Conservation (phyloP, 2,797 vertebrate genomes). For the Heteromormyrus szaboi region DNA sequence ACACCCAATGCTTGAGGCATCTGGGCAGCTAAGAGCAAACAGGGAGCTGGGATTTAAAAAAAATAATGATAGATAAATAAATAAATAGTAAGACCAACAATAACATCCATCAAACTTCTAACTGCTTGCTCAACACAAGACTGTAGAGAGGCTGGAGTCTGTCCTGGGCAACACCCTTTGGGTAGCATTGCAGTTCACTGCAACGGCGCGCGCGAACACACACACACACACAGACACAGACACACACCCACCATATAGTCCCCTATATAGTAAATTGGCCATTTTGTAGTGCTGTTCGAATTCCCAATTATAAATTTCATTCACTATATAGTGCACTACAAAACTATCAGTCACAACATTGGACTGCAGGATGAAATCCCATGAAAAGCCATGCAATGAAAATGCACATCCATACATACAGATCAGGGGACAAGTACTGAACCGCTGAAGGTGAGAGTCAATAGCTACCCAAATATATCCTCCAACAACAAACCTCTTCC, state of each 20-base stretch:
- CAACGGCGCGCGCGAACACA: neutral
- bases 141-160: neutral
- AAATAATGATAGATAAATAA: neutral
- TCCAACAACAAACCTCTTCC: neutral
- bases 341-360: neutral
- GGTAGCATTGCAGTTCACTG: neutral
- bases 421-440: neutral
- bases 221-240: neutral
- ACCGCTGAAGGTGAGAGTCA: neutral
- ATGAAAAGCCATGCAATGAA: neutral
- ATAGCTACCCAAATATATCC: neutral
- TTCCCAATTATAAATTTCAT: neutral
- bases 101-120: neutral
- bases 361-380: neutral
- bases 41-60: neutral
- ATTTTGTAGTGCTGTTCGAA: neutral
- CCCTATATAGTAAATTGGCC: neutral
- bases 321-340: neutral
- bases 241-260: neutral
- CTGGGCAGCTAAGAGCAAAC: neutral
- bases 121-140: neutral
- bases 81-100: neutral
- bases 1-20: neutral
- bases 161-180: neutral
- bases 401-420: neutral